A percentile compares a stretch with the other conserved stretches of the same genome.
Evolutionary conservation across 2,797 vertebrate genomes (phyloP).

Genomic region (Scyliorhinus canicula): DNA sequence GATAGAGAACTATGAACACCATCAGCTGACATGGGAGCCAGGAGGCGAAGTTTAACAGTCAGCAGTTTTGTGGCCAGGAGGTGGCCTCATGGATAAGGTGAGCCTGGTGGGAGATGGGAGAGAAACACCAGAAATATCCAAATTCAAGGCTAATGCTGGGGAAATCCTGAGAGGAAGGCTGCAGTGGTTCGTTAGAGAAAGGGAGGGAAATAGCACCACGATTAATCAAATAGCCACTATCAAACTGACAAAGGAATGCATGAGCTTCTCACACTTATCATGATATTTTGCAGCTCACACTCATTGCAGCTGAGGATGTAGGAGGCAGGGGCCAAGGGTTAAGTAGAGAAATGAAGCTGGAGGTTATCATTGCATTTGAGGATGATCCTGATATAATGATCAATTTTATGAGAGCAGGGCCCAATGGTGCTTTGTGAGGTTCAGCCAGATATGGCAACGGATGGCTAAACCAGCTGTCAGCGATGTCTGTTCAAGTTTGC

Average conservation of each 20-base stretch:
- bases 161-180: not conserved
- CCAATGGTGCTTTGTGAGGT: too few relatives aligned
- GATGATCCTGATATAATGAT: too few relatives aligned
- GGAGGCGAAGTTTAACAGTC: too few relatives aligned
- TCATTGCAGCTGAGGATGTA: not conserved
- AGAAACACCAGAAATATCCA: not conserved
- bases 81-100: not conserved
- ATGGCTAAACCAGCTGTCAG: not conserved
- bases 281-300: not conserved
- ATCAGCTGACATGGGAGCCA: too few relatives aligned
- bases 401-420: too few relatives aligned
- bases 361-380: too few relatives aligned
- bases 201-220: not conserved
- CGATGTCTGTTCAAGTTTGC: not conserved
- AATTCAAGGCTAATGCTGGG: not conserved
- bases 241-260: not conserved
- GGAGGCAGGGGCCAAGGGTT: not conserved
- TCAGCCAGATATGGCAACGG: too few relatives aligned
- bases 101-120: not conserved
- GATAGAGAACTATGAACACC: too few relatives aligned
- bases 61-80: too few relatives aligned
- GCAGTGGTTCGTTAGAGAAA: not conserved
- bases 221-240: not conserved
- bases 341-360: too few relatives aligned
- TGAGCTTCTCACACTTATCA: not conserved